These are phyloP conservation scores for Drosophila rellima DNA, from an alignment of 2,888 invertebrate species.

Conservation along the genomic window DNA sequence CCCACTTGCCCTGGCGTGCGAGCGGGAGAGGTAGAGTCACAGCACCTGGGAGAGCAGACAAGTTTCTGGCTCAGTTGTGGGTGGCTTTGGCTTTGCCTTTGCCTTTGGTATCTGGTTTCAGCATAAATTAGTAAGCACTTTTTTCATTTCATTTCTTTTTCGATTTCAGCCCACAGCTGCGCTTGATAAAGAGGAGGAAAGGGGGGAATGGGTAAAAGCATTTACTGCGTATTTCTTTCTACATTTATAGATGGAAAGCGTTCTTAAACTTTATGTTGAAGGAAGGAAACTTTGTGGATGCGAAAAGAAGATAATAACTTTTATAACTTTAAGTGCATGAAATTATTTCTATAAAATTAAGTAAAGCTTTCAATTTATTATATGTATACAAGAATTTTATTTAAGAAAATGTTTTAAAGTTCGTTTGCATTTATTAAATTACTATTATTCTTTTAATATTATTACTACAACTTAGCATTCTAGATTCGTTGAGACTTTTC, in stretches of 20 bases:
- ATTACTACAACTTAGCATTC: no score
- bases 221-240: constrained; percentile 5
- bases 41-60: constrained; percentile 49
- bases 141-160: constrained; percentile 16
- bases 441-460: no score
- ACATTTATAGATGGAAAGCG: constrained; percentile 39
- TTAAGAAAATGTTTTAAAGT: no score
- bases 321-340: no score
- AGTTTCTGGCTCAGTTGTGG: constrained; percentile 34
- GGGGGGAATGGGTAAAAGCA: background rate
- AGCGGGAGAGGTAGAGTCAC: constrained; percentile 1
- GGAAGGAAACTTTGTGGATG: background rate
- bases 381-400: no score
- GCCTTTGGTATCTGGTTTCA: constrained; percentile 18
- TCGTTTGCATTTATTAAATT: no score
- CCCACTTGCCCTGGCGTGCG: background rate
- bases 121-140: constrained; percentile 58
- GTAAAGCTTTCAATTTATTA: no score
- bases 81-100: constrained; percentile 27
- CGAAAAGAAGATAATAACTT: background rate
- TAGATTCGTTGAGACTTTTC: no score
- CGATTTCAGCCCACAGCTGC: constrained; percentile 31
- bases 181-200: background rate
- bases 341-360: no score
- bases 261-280: background rate